These are phyloP conservation scores for Gallinago jamesoni DNA, from an alignment of 2,113 vertebrate species.

Conservation along the genomic window DNA sequence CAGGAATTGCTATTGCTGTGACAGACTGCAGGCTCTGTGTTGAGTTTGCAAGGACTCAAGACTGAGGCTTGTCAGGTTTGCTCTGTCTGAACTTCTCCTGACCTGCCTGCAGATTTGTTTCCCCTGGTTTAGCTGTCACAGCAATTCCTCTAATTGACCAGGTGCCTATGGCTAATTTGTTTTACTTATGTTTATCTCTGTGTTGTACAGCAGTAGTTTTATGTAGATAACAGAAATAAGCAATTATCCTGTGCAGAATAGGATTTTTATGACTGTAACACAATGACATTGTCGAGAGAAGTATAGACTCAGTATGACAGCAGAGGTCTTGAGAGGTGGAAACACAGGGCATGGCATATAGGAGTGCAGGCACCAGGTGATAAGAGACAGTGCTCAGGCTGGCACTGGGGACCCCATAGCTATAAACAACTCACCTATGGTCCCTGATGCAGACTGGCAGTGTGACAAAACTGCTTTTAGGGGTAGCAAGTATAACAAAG, in stretches of 20 bases:
- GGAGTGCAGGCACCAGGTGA: fast-evolving
- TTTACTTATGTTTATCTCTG: not conserved
- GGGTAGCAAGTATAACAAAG: not conserved
- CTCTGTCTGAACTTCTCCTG: not conserved
- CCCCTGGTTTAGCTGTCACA: not conserved
- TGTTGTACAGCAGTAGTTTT: not conserved
- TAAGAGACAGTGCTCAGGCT: not conserved
- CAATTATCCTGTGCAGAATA: not conserved
- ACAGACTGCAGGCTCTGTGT: not conserved
- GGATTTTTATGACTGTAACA: not conserved
- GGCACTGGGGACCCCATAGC: not conserved
- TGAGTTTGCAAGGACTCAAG: not conserved
- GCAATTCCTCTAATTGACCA: not conserved
- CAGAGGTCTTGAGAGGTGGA: not conserved
- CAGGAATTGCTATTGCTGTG: not conserved
- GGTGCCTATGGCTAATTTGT: not conserved
- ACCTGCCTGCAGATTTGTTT: not conserved
- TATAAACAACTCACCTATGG: not conserved
- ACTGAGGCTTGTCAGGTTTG: not conserved
- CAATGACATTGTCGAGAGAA: not conserved
- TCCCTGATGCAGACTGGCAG: not conserved
- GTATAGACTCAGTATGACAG: not conserved
- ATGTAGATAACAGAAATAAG: not conserved
- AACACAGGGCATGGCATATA: not conserved
- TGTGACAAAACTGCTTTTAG: not conserved